Evolutionary conservation across 53 echinoderm and acorn worm genomes (phyloP), one percentile per base, ranked within the genome.

Genomic region (Holothuria leucospilota): DNA sequence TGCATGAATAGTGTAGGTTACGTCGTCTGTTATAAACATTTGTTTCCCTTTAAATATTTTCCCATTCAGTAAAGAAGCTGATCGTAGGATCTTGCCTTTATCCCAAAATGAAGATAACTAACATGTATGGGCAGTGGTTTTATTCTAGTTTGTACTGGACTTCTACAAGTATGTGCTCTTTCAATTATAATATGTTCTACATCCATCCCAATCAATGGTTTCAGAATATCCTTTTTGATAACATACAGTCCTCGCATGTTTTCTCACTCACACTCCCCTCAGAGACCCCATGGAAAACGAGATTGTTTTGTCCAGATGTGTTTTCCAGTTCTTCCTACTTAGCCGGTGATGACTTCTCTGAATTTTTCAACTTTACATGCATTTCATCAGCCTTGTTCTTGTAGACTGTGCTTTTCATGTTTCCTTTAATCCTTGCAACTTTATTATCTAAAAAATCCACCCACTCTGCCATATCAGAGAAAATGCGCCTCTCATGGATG

Each of bases 151-250:
- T 21, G 21, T n/a, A 63, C 63, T 21, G 63, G 63, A n/a, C 21
- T n/a, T 63, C 63, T n/a, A n/a, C n/a, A n/a, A n/a, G n/a, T 63
- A 11, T 63, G 63, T 25, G 63, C 63, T 63, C 63, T 63, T 25
- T 63, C 63, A 63, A 63, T 21, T 63, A n/a, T 13, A 21, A 63
- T 25, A 25, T 63, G 21, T n/a, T 63, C 63, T n/a, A 63, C 21
- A 4, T 25, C 13, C 13, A 63, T 63, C 26, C 63, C 63, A 6
- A 63, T 63, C n/a, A 63, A 63, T 63, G 63, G 26, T 26, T 63
- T 63, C 26, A 63, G 26, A 63, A 63, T 63, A 63, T 63, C 63
- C 6, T 63, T 63, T 26, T 26, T 21, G 21, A 63, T 63, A 63
- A 63, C 21, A 63, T 63, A 11, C n/a, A n/a, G n/a, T n/a, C n/a